Conservation (phyloP, 2,888 invertebrate genomes). For the Carabus problematicus region DNA sequence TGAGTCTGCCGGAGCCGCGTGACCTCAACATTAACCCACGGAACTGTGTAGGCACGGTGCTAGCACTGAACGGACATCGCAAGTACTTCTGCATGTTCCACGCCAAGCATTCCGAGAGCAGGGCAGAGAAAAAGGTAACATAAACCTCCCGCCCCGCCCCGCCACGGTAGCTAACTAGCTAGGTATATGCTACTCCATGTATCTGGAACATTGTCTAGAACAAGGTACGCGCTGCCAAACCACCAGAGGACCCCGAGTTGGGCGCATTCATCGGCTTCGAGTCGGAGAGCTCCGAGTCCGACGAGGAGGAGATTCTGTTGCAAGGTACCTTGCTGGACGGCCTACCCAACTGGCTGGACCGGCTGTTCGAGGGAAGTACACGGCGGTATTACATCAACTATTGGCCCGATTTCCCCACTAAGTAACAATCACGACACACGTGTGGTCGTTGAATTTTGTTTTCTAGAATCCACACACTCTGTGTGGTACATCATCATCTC, state of each 20-base stretch:
- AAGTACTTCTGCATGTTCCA: conserved; percentile 99
- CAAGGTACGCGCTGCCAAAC: conserved; percentile 43
- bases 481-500: too few species aligned
- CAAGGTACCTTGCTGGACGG: conserved; percentile 78
- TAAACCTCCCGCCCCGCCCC: too few species aligned
- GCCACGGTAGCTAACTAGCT: too few species aligned
- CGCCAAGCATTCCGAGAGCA: conserved; percentile 88
- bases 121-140: conserved; percentile 71
- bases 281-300: conserved; percentile 70
- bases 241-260: conserved; percentile 73
- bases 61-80: conserved; percentile 94
- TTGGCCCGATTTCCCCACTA: conserved; percentile 96
- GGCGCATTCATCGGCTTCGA: conserved; percentile 89
- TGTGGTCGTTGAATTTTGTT: too few species aligned
- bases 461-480: too few species aligned
- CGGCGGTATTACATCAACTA: conserved; percentile 95
- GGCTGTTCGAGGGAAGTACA: conserved; percentile 94
- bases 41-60: conserved; percentile 95
- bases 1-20: conserved; percentile 82
- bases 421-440: conserved; percentile 61
- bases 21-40: conserved; percentile 91
- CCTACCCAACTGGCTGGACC: conserved; percentile 94
- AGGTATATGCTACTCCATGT: too few species aligned
- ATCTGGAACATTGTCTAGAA: neutral
- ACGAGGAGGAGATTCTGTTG: conserved; percentile 64